Evolutionary conservation across 2,888 invertebrate genomes (phyloP), one percentile per base, ranked within the genome.

Genomic region (Xylocampa areola): DNA sequence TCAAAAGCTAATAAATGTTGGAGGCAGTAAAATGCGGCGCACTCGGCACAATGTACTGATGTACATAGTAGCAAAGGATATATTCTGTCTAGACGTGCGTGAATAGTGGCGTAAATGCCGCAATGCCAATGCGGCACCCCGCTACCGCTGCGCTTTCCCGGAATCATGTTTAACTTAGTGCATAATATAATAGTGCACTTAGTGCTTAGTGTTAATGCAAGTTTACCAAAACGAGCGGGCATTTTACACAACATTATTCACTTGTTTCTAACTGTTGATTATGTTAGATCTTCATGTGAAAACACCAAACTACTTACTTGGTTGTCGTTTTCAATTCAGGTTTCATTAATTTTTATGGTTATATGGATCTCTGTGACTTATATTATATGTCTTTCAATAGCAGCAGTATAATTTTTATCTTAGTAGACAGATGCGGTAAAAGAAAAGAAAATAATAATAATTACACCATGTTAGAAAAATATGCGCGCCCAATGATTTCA

Each of bases 51-150:
- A 14, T 27, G 44, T 35, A 45, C 49, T 8, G 2, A 5, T 4
- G 5, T 23, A 5, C 7, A 44, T 37, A 63, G 47, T 50, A 52
- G 39, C 58, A 51, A 53, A 51, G 53, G 65, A 54, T 55, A 49
- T 49, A 55, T 54, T 47, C 70, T 55, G 86, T 86, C 86, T 86
- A 86, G 86, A 86, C 86, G 65, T 81, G 86, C 86, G 86, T 85
- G 78, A 77, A 76, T 73, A 80, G 79, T 69, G 65, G 48, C 39
- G 67, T 64, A 58, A 71, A 65, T 67, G 32, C 57, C 48, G 41
- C 37, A 50, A 50, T 35, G 29, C 41, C 61, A 47, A 39, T 67
- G 65, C 68, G 49, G 60, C 62, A 36, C 23, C 27, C 60, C 51
- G 16, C 21, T 7, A 4, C 25, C 21, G 43, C 43, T 13, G 36